Evolutionary conservation across 2,888 invertebrate species (phyloP).

Genomic region (Muschampia plurimacula): DNA sequence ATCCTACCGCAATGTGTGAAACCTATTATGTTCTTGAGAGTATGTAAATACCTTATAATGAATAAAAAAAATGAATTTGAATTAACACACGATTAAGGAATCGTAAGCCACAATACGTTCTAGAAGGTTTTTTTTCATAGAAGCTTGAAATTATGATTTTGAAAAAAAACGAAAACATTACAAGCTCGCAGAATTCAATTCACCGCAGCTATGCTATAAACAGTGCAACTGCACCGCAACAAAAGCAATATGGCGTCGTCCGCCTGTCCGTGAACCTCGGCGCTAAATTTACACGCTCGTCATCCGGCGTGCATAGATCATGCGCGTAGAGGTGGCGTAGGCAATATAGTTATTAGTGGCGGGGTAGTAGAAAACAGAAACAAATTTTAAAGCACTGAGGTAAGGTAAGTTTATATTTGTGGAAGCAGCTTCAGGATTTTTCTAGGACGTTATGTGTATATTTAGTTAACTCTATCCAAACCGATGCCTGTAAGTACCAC

Average conservation of each 20-base stretch:
- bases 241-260: constrained; percentile 69
- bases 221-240: constrained; percentile 54
- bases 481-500: no score
- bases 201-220: constrained; percentile 42
- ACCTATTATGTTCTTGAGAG: no score
- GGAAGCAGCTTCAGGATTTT: no score
- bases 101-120: neutral
- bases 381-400: no score
- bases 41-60: no score
- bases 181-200: constrained; percentile 37
- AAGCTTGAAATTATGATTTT: neutral
- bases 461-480: no score
- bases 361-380: no score
- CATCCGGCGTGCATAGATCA: constrained; percentile 69
- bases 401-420: no score
- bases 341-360: neutral
- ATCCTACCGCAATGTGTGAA: no score
- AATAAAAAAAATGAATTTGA: no score
- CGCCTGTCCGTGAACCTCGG: constrained; percentile 78
- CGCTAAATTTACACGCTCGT: constrained; percentile 81
- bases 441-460: no score
- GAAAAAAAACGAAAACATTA: neutral
- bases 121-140: neutral
- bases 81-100: no score
- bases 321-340: constrained; percentile 24